phyloP scores from a whole-genome alignment of 2,888 invertebrate genomes.

The Leptopilina myrica region DNA sequence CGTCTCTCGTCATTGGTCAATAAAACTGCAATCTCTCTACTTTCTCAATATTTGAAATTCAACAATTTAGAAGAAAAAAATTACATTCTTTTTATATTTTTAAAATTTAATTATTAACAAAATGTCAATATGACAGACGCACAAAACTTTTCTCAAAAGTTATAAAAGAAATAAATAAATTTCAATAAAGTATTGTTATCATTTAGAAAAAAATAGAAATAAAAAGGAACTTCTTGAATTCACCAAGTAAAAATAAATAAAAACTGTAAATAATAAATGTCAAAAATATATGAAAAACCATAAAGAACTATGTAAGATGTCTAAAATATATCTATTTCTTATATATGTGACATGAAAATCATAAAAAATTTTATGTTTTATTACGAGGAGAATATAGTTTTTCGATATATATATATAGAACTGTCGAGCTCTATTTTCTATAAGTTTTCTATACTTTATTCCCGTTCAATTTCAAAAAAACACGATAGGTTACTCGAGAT shows the following conservation, averaged over 20 bases:
- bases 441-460: neutral
- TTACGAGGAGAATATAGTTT: constrained; percentile 13
- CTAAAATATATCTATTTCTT: neutral
- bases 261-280: neutral
- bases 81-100: too few species aligned
- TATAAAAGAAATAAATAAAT: neutral
- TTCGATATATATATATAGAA: constrained; percentile 3
- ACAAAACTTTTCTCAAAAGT: neutral
- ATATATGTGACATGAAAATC: constrained; percentile 21
- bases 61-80: too few species aligned
- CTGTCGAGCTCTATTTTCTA: constrained; percentile 1
- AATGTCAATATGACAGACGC: too few species aligned
- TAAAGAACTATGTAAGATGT: neutral
- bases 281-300: constrained; percentile 8
- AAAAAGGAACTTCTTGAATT: neutral
- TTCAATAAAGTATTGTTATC: neutral
- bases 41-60: neutral
- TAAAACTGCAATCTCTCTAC: neutral
- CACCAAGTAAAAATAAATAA: neutral
- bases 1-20: neutral
- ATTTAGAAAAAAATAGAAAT: neutral
- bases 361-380: constrained; percentile 24
- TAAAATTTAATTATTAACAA: too few species aligned
- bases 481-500: too few species aligned
- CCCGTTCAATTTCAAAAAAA: neutral